Conservation (phyloP, 2,113 vertebrate species). For the Ammodramus savannarum region DNA sequence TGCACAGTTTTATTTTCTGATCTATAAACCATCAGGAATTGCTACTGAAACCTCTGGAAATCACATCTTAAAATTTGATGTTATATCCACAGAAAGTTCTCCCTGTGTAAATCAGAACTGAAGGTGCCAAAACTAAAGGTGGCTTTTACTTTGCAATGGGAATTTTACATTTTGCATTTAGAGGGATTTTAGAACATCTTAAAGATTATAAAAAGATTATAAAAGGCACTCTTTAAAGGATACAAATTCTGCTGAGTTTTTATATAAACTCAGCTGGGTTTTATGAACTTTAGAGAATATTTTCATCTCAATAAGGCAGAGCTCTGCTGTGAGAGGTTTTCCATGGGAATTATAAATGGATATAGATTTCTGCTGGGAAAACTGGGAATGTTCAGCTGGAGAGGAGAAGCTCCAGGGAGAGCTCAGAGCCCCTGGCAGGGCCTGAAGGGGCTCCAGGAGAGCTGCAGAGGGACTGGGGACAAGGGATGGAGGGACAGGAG, state of each 20-base stretch:
- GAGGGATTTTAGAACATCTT: neutral
- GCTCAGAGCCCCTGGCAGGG: neutral
- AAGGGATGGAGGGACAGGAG: neutral
- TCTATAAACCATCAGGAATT: neutral
- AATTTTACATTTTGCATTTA: neutral
- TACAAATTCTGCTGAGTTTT: neutral
- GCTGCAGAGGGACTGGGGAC: neutral
- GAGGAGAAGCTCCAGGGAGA: neutral
- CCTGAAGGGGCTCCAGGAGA: neutral
- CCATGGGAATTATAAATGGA: neutral
- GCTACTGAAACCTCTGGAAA: neutral
- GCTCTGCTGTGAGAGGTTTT: neutral
- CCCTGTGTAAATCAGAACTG: neutral
- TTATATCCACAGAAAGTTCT: neutral
- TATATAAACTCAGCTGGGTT: neutral
- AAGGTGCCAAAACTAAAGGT: neutral
- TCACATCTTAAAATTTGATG: neutral
- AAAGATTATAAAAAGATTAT: neutral
- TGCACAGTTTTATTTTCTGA: neutral
- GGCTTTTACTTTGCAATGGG: neutral
- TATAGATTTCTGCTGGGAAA: neutral
- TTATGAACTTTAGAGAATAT: neutral
- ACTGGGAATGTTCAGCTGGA: neutral
- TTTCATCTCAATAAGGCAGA: neutral
- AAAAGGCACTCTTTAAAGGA: neutral